Conservation (phyloP, 2,888 invertebrate genomes). For the Oligia strigilis region DNA sequence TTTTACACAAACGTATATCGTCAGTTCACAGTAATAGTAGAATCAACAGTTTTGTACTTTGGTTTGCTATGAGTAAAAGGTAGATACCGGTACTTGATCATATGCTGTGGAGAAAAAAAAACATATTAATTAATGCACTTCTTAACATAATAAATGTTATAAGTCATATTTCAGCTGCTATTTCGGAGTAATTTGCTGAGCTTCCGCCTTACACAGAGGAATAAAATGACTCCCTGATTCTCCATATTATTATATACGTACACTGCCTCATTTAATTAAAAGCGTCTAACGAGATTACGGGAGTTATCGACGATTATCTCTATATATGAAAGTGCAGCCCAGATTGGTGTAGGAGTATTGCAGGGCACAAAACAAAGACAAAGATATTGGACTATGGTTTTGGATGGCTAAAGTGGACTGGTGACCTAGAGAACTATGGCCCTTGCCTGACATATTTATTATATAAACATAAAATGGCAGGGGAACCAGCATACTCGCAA, state of each 20-base stretch:
- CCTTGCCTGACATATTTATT: background rate
- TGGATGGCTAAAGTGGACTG: background rate
- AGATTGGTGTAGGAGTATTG: background rate
- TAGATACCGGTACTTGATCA: slow-evolving; percentile 99
- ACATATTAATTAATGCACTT: slow-evolving; percentile 14
- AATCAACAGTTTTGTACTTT: slow-evolving; percentile 94
- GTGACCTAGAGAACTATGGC: background rate
- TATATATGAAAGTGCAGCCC: background rate
- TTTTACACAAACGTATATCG: slow-evolving; percentile 68
- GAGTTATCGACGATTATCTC: background rate
- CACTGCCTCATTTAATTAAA: background rate
- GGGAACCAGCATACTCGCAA: background rate
- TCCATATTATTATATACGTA: background rate
- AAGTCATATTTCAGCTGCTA: background rate
- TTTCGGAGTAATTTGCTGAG: background rate
- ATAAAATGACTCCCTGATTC: background rate
- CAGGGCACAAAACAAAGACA: background rate
- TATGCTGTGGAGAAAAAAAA: slow-evolving; percentile 94
- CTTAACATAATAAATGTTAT: background rate
- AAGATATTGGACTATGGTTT: background rate
- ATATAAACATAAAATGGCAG: background rate
- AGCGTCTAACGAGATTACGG: background rate
- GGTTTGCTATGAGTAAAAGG: slow-evolving; percentile 99
- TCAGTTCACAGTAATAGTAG: slow-evolving; percentile 86
- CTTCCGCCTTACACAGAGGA: background rate